Percentiles rank a stretch among this genome's conserved stretches.
Evolutionary conservation across 2,888 invertebrate species (phyloP).

Genomic region (Zaprionus lineosus): DNA sequence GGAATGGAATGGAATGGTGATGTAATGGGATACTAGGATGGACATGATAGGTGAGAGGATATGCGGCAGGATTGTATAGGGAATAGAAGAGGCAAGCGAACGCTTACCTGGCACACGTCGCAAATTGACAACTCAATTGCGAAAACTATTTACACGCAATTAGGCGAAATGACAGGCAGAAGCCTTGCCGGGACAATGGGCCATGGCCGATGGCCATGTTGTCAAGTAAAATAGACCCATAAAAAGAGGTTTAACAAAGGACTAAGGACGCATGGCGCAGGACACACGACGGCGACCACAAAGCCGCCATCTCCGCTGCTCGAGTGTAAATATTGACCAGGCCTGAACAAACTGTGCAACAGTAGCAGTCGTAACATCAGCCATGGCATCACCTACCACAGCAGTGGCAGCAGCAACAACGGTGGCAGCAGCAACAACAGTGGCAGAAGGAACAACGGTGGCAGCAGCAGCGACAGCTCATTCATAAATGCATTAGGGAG

Average conservation of each 20-base stretch:
- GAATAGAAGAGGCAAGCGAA: constrained; percentile 6
- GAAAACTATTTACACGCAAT: constrained; percentile 74
- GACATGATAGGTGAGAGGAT: neutral
- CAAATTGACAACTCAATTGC: constrained; percentile 73
- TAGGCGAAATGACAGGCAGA: constrained; percentile 56
- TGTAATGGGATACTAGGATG: neutral
- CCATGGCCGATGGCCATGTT: constrained; percentile 39
- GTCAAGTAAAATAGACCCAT: constrained; percentile 43
- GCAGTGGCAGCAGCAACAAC: neutral
- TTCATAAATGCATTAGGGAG: constrained; percentile 72
- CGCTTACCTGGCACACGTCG: constrained; percentile 31
- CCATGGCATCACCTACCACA: neutral
- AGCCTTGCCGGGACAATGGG: too few species aligned
- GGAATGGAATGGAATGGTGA: neutral
- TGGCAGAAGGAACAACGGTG: neutral
- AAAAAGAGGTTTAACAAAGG: constrained; percentile 45
- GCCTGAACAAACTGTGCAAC: constrained; percentile 31
- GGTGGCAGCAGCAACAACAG: constrained; percentile 4
- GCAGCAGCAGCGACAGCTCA: constrained; percentile 42
- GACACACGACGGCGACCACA: neutral
- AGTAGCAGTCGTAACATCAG: constrained; percentile 1
- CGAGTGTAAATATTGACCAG: constrained; percentile 54
- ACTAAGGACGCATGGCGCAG: constrained; percentile 2
- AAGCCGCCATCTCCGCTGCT: constrained; percentile 6
- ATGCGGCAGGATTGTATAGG: constrained; percentile 5